A percentile compares a stretch with the other conserved stretches of the same genome.
Evolutionary conservation across 2,113 vertebrate genomes (phyloP).

Genomic region (Larimichthys polyactis): DNA sequence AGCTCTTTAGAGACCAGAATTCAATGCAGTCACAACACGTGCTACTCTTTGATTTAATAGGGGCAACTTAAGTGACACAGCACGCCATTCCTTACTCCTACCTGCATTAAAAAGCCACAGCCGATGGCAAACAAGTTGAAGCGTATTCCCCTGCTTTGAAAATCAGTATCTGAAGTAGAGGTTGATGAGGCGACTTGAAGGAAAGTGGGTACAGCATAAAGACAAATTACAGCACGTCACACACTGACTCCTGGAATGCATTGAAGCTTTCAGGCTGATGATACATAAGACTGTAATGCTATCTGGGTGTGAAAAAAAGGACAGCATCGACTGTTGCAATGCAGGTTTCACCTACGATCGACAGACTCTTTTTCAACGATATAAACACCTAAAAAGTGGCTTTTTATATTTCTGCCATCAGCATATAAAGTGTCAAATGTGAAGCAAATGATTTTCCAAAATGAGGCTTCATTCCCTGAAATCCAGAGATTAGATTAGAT

Average conservation of each 20-base stretch:
- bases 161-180: background rate
- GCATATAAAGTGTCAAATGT: background rate
- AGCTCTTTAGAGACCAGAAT: constrained; percentile 3
- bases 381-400: background rate
- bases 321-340: background rate
- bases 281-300: background rate
- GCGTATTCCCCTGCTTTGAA: constrained; percentile 23
- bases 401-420: background rate
- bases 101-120: constrained; percentile 6
- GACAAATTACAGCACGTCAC: constrained; percentile 4
- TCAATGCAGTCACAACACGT: background rate
- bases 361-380: background rate
- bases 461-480: too few relatives aligned
- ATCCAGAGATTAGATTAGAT: too few relatives aligned
- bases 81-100: background rate
- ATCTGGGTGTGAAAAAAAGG: background rate
- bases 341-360: background rate
- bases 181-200: background rate
- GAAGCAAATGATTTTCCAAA: too few relatives aligned
- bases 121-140: constrained; percentile 22
- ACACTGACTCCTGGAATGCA: constrained; percentile 32
- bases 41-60: background rate
- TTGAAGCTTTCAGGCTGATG: constrained; percentile 19
- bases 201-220: constrained; percentile 5
- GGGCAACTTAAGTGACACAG: background rate